Conservation (phyloP, 2,113 vertebrate genomes). For the Myiozetetes cayanensis region DNA sequence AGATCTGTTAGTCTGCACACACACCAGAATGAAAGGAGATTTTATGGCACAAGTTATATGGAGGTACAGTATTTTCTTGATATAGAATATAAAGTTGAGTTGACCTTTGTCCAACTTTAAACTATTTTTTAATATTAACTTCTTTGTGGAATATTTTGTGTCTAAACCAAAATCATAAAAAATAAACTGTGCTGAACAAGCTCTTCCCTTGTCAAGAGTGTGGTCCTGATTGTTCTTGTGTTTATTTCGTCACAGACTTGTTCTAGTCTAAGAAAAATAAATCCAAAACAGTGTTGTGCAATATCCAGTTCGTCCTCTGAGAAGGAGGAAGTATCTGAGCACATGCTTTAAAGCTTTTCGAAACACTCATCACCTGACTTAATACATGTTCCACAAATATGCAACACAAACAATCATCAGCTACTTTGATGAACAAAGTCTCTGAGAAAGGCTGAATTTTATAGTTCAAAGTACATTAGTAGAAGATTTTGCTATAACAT, state of each 20-base stretch:
- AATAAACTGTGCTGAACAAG: not conserved
- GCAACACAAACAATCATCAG: not conserved
- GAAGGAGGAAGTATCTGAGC: not conserved
- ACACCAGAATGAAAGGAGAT: not conserved
- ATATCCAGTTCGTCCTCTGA: not conserved
- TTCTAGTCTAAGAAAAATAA: not conserved
- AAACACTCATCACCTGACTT: not conserved
- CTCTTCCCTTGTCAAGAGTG: not conserved
- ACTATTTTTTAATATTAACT: not conserved
- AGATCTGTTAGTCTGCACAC: not conserved
- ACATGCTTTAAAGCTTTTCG: not conserved
- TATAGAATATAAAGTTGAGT: not conserved
- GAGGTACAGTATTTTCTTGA: not conserved
- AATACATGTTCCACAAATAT: accelerated
- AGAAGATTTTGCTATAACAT: not conserved
- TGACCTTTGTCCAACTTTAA: not conserved
- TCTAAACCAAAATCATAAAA: not conserved
- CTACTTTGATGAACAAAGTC: not conserved
- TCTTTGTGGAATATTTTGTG: not conserved
- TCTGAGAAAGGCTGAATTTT: not conserved
- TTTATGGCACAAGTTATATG: not conserved
- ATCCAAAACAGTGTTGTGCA: not conserved
- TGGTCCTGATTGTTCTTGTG: not conserved
- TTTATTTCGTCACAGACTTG: not conserved
- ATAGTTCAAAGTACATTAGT: not conserved